Conservation (phyloP, 2,113 vertebrate genomes). For the Emydura subglobosa region DNA sequence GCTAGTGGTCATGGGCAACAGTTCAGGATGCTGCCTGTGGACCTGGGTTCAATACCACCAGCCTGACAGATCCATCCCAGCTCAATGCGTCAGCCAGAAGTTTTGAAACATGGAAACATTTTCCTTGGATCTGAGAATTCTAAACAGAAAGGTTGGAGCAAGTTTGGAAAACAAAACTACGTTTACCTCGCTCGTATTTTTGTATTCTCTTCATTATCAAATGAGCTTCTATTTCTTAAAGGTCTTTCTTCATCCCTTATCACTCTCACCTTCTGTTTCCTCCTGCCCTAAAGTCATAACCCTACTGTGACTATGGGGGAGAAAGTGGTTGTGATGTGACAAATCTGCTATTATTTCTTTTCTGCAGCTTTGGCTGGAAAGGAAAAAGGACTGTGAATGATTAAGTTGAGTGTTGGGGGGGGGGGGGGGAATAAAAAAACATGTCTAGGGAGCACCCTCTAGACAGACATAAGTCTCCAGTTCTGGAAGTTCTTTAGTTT, state of each 20-base stretch:
- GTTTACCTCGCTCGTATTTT: not conserved
- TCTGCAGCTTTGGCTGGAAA: not conserved
- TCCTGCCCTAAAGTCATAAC: not conserved
- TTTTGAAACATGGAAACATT: not conserved
- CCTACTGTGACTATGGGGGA: rapidly evolving
- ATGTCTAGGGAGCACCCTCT: not conserved
- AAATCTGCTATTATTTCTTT: not conserved
- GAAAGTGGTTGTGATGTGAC: not conserved
- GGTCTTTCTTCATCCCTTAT: not conserved
- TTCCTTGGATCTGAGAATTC: not conserved
- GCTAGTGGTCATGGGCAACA: not conserved
- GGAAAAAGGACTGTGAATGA: not conserved
- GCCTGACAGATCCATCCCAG: not conserved
- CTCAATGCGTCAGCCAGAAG: not conserved
- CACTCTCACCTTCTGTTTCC: not conserved
- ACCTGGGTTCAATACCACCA: too few relatives aligned
- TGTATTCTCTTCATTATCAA: not conserved
- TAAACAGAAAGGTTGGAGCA: not conserved
- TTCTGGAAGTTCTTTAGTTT: not conserved
- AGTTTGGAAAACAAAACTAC: not conserved
- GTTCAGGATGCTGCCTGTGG: not conserved
- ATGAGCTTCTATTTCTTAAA: not conserved
- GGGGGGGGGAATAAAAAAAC: not conserved
- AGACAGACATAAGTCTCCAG: not conserved
- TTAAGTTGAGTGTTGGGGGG: not conserved